phyloP scores from a whole-genome alignment of 2,797 vertebrate genomes.

The Hydrolagus colliei region DNA sequence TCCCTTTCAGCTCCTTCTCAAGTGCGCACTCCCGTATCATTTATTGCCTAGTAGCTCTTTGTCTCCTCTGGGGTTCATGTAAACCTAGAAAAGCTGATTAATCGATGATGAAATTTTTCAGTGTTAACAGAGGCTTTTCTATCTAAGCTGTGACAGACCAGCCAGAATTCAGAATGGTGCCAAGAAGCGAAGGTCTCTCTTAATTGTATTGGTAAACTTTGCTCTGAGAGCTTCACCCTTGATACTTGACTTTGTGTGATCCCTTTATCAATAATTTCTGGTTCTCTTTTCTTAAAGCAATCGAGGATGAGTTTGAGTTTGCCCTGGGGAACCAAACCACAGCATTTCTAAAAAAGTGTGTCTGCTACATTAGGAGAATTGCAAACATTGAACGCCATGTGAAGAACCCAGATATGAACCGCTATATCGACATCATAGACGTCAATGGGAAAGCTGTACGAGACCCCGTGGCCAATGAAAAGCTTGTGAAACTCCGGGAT shows the following conservation, averaged over 20 bases:
- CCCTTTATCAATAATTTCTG: background rate
- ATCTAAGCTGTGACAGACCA: background rate
- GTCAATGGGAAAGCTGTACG: conserved; percentile 70
- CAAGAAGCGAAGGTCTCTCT: background rate
- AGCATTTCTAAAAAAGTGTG: conserved; percentile 95
- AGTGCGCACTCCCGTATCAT: too few relatives aligned
- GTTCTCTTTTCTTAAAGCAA: conserved; percentile 59
- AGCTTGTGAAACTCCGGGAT: conserved; percentile 88
- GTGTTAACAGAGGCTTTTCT: background rate
- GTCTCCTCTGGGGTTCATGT: background rate
- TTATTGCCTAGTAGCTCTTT: background rate
- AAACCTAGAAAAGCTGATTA: background rate
- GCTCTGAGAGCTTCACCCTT: background rate
- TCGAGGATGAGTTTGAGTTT: conserved; percentile 96
- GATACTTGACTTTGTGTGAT: background rate
- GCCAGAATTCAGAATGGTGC: background rate
- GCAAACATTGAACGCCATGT: conserved; percentile 93
- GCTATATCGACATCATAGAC: conserved; percentile 85
- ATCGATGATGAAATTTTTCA: background rate
- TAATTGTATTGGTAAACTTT: background rate
- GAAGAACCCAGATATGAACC: conserved; percentile 87
- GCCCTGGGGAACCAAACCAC: conserved; percentile 95
- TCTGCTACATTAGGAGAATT: conserved; percentile 98
- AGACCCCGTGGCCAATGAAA: conserved; percentile 87
- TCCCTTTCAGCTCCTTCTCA: background rate